Conservation (phyloP, 2,113 vertebrate species). For the Tinamus guttatus region DNA sequence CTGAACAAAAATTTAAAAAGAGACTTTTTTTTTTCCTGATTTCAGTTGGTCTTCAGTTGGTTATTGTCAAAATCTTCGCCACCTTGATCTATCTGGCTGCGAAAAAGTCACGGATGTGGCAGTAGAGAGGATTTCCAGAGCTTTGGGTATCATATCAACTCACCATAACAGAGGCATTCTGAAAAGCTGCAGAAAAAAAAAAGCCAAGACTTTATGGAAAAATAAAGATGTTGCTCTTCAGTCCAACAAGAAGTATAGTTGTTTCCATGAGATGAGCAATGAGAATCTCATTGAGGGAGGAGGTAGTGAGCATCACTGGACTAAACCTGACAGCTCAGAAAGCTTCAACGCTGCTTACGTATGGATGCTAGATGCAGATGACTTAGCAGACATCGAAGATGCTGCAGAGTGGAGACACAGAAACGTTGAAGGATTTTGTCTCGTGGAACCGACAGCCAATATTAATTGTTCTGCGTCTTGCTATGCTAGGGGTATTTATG, state of each 20-base stretch:
- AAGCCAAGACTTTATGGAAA: constrained; percentile 71
- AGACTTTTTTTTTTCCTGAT: not conserved
- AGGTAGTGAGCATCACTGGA: constrained; percentile 72
- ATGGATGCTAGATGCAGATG: constrained; percentile 89
- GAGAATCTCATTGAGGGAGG: constrained; percentile 61
- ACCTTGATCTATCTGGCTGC: constrained; percentile 95
- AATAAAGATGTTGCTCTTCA: constrained; percentile 75
- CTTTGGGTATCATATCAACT: constrained; percentile 83
- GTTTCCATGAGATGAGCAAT: constrained; percentile 62
- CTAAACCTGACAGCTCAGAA: constrained; percentile 60
- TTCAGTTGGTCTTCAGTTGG: constrained; percentile 89
- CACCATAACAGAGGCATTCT: constrained; percentile 61
- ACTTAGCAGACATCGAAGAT: constrained; percentile 94
- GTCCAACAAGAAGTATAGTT: constrained; percentile 53
- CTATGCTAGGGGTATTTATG: constrained; percentile 83
- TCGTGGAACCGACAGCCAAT: constrained; percentile 78
- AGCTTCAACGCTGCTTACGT: constrained; percentile 76
- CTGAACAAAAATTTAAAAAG: not conserved
- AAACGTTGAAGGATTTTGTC: constrained; percentile 76
- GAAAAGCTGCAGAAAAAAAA: constrained; percentile 74
- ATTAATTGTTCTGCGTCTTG: constrained; percentile 78
- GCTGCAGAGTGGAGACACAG: constrained; percentile 89
- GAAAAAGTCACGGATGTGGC: constrained; percentile 92
- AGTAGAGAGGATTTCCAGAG: constrained; percentile 88
- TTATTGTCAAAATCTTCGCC: constrained; percentile 85